Evolutionary conservation across 2,888 invertebrate genomes (phyloP).

Genomic region (Tanytarsus gracilentus): DNA sequence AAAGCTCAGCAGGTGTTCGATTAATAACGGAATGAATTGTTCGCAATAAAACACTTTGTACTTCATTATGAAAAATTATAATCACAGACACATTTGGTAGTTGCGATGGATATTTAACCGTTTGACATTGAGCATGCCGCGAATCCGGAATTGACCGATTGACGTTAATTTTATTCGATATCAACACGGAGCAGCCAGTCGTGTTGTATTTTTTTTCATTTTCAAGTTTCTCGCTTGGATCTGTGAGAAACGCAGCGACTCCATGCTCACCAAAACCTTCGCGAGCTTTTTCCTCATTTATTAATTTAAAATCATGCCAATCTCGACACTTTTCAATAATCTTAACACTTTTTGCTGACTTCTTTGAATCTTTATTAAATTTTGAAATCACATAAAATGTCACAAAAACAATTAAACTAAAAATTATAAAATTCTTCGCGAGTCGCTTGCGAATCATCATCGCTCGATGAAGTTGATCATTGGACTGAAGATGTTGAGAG

Average conservation of each 20-base stretch:
- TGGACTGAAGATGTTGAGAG: too few relatives aligned
- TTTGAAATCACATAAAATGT: too few relatives aligned
- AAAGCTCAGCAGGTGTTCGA: not conserved
- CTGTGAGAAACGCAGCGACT: not conserved
- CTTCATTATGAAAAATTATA: slow-evolving; percentile 2
- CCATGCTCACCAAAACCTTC: not conserved
- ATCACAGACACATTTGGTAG: not conserved
- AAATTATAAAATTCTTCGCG: too few relatives aligned
- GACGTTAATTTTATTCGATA: not conserved
- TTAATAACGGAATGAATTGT: not conserved
- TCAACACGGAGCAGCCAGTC: not conserved
- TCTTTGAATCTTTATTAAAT: too few relatives aligned
- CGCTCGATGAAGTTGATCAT: too few relatives aligned
- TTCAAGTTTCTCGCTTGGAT: not conserved
- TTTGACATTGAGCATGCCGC: not conserved
- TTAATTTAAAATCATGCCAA: slow-evolving; percentile 2
- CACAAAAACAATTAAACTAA: too few relatives aligned
- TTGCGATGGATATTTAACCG: not conserved
- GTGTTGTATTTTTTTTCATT: not conserved
- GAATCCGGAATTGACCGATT: slow-evolving; percentile 9
- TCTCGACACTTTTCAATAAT: not conserved
- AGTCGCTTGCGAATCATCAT: too few relatives aligned
- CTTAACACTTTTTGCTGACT: not conserved
- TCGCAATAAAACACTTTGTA: not conserved
- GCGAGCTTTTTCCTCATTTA: not conserved